phyloP scores from a whole-genome alignment of 2,797 vertebrate species.

The Pelochelys cantorii region DNA sequence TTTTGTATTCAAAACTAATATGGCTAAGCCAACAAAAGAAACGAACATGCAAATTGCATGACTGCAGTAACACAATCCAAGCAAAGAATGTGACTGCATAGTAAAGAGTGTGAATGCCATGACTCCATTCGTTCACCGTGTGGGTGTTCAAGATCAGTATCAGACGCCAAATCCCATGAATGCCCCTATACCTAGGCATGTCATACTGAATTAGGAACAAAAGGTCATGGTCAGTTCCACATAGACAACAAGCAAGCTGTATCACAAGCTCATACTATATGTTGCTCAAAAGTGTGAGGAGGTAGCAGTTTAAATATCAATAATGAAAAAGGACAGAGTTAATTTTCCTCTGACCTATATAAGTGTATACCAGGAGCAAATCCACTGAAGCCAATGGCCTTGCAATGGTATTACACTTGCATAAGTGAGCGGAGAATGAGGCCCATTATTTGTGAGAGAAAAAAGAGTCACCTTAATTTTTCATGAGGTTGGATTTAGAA shows the following conservation, averaged over 20 bases:
- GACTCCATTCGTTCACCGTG: conserved; percentile 15
- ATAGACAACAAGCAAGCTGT: neutral
- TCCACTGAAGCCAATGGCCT: neutral
- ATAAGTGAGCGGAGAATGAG: neutral
- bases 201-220: neutral
- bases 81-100: conserved; percentile 40
- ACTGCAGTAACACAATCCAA: conserved; percentile 30
- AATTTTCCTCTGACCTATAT: neutral
- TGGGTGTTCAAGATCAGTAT: conserved; percentile 53
- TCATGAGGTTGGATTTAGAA: conserved; percentile 46
- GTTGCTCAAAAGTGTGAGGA: conserved; percentile 27
- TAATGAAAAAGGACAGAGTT: neutral
- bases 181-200: conserved; percentile 8
- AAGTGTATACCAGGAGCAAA: neutral
- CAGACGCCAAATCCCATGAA: conserved; percentile 49
- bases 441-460: neutral
- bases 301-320: conserved; percentile 33
- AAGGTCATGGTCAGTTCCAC: neutral
- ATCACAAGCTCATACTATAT: neutral
- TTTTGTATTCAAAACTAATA: neutral
- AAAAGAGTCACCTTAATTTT: conserved; percentile 17
- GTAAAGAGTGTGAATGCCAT: conserved; percentile 38
- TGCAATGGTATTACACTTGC: neutral
- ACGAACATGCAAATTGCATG: conserved; percentile 10
- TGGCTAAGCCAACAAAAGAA: neutral